Base-by-base conservation (phyloP, 2,888 invertebrate genomes). In the Nomada fucata region DNA sequence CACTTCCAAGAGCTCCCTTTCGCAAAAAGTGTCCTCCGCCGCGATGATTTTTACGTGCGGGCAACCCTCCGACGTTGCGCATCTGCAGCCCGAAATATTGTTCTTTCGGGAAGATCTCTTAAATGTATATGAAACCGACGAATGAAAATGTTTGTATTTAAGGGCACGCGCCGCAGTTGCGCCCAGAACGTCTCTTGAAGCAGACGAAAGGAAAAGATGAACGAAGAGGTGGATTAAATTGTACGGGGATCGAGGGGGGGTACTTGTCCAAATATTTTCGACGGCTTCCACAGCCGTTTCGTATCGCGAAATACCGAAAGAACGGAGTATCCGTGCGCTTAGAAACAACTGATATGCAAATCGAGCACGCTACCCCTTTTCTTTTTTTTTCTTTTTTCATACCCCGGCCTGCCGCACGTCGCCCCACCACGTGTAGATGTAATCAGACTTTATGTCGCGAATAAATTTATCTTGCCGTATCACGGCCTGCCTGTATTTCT, bases 331-430 rank as follows among this genome's bases (percentile, higher is more conserved):
- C 70, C 74, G 55, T 52, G 36, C 36, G 76, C 42, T 69, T 76
- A 67, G 65, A 65, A 70, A 52, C 70, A 55, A 70, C 60, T 53
- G 83, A 81, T 82, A 83, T 77, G 83, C 74, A 81, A 83, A 83
- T 81, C 59, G 10, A 15, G 59, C 70, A 44, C 61, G 76, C 63
- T 70, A 76, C 52, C 53, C 73, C 50, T 42, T 80, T 72, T 79
- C 23, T 23, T 23, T 23, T 60, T 73, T 72, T 79, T 60, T 73
- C 69, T 79, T 60, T 77, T 50, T 76, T 76, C 60, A 76, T 63
- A 73, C 47, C 55, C 23, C 61, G 42, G 64, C 60, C 20, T 53
- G 13, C 13, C 44, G 59, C 26, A 26, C 60, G 44, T 81, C 65
- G 70, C 57, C 72, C 64, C 60, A 68, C 70, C 57, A 67, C 60